Conservation (phyloP, 2,797 vertebrate species). For the Falco berigora region DNA sequence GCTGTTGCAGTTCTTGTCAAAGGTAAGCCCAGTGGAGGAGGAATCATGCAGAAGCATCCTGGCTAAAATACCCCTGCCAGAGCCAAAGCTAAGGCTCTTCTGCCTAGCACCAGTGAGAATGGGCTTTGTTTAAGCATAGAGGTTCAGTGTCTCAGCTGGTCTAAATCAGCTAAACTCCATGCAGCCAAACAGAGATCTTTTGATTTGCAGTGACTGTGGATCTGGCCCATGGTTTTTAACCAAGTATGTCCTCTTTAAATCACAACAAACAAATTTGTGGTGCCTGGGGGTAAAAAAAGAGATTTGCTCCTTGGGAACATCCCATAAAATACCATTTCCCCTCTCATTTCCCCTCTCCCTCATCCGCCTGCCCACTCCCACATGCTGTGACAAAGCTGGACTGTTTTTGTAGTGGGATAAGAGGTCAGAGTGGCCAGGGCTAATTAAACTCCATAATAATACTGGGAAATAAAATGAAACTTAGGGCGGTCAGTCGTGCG, state of each 20-base stretch:
- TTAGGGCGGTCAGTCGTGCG: accelerated
- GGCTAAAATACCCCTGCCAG: background rate
- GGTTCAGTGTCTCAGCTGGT: background rate
- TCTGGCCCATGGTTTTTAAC: background rate
- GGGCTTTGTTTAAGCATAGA: background rate
- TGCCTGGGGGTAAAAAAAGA: background rate
- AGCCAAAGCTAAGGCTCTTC: background rate
- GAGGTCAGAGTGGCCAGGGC: background rate
- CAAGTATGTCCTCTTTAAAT: background rate
- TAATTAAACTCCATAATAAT: background rate
- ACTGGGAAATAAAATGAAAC: background rate
- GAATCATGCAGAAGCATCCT: background rate
- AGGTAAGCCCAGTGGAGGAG: background rate
- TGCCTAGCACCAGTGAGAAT: background rate
- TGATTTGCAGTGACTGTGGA: background rate
- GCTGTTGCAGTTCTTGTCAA: background rate
- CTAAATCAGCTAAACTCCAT: background rate
- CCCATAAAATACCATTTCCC: background rate
- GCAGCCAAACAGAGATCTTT: background rate
- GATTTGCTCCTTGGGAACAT: background rate
- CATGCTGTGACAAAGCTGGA: background rate
- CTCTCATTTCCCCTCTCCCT: background rate
- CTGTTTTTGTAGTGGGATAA: background rate
- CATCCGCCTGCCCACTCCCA: accelerated
- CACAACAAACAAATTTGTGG: background rate